Base-by-base conservation (phyloP, 2,797 vertebrate species). In the Cryptoblepharus egeriae region DNA sequence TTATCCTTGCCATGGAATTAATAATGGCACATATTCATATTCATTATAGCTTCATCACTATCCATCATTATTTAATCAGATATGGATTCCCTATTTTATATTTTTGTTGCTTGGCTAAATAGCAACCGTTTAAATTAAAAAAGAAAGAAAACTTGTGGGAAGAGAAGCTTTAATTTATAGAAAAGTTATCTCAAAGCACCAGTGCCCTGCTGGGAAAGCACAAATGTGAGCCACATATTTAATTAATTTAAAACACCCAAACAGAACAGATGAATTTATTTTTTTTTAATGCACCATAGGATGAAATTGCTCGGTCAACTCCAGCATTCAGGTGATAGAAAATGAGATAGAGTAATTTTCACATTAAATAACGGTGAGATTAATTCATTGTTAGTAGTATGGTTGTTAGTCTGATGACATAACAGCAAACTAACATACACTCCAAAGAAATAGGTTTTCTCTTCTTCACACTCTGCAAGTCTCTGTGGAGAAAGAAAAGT, bases 1-100 rank as follows among this genome's bases (percentile, higher is more conserved):
- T 18, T 52, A 81, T 71, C 72, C 77, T 83, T 88, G 80, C 85
- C 5, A 63, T 82, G 64, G 80, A 88, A 67, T 81, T 80, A 26
- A 55, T 73, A 7, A 79, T 80, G 78, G 74, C 1, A 15, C 79
- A 12, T 74, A 78, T 58, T 16, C 79, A 12, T 74, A 78, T 58
- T 16, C 58, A 88, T 75, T 55, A 85, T 80, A 85, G 64, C 32
- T 6, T n/a, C 64, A 52, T 87, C 39, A 72, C 82, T 78, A 58
- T 87, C 45, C 71, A 83, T 78, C 84, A 4, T 3, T 22, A 84
- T 80, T 58, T 49, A 69, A 8, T 18, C 81, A 64, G 81, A 13
- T 75, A 85, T 10, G 69, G 12, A 35, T 39, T 24, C 5, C 79
- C 55, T 77, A 3, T 42, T 86, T 83, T 55, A 79, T 9, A 75